phyloP scores from a whole-genome alignment of 2,113 vertebrate genomes.

The Sceloporus tristichus region DNA sequence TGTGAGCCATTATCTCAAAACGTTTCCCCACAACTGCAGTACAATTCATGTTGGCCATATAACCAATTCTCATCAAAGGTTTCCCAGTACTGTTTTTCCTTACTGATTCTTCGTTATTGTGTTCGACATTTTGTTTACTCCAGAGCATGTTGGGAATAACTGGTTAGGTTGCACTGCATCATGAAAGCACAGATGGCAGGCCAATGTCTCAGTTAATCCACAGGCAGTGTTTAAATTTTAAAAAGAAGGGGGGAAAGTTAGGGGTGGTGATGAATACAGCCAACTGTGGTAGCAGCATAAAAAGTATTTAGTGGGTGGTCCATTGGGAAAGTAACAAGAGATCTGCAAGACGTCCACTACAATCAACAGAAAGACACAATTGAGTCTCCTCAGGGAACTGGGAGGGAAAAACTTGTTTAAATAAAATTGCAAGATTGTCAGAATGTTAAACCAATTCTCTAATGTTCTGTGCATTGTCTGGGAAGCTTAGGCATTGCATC shows the following conservation, averaged over 20 bases:
- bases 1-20: background rate
- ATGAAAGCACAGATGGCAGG: slow-evolving; percentile 87
- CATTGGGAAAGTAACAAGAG: slow-evolving; percentile 80
- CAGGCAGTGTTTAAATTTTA: slow-evolving; percentile 71
- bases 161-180: slow-evolving; percentile 88
- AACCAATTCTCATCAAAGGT: slow-evolving; percentile 55
- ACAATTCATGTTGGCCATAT: slow-evolving; percentile 57
- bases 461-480: slow-evolving; percentile 75
- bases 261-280: slow-evolving; percentile 72
- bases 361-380: slow-evolving; percentile 82
- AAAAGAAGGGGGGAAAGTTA: slow-evolving; percentile 75
- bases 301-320: slow-evolving; percentile 93
- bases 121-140: slow-evolving; percentile 76
- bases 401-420: slow-evolving; percentile 80
- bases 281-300: slow-evolving; percentile 85
- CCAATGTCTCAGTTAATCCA: slow-evolving; percentile 61
- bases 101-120: slow-evolving; percentile 74
- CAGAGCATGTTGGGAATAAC: slow-evolving; percentile 76
- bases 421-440: slow-evolving; percentile 80
- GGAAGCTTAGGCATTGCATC: slow-evolving; percentile 70
- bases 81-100: slow-evolving; percentile 70
- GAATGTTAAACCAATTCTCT: slow-evolving; percentile 78
- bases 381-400: slow-evolving; percentile 76
- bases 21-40: slow-evolving; percentile 20
- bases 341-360: slow-evolving; percentile 88